A percentile compares a stretch with the other conserved stretches of the same genome.
Conservation (phyloP, 2,797 vertebrate species). For the Scomberomorus guttatus region DNA sequence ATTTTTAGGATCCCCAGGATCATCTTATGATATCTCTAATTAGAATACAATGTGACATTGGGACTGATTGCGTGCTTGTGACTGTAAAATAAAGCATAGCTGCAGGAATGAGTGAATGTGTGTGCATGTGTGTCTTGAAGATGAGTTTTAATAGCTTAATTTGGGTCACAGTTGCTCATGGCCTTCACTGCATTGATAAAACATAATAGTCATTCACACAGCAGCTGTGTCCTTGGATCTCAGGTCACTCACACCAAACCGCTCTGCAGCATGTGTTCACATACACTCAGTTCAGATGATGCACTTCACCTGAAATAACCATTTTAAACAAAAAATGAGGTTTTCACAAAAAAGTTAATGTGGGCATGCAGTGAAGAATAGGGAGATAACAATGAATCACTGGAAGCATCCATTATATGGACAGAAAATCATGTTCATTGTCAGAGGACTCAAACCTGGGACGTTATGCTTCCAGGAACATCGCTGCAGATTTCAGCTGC, state of each 20-base stretch:
- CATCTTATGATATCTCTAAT: not conserved
- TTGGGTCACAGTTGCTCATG: not conserved
- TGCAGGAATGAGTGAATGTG: not conserved
- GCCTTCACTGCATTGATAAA: conserved; percentile 1
- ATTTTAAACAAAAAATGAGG: not conserved
- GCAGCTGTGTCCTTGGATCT: not conserved
- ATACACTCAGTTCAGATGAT: not conserved
- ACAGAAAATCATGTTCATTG: not conserved
- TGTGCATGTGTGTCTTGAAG: not conserved
- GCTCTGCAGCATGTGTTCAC: not conserved
- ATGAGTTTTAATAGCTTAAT: not conserved
- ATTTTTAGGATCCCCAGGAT: not conserved
- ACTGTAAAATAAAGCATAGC: not conserved
- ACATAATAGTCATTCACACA: conserved; percentile 2
- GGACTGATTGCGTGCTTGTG: not conserved
- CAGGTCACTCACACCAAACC: not conserved
- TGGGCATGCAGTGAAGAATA: not conserved
- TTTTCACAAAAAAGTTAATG: not conserved
- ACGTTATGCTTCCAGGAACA: not conserved
- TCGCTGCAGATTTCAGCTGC: not conserved
- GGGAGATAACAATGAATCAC: not conserved
- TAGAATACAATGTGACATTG: not conserved
- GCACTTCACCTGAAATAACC: not conserved
- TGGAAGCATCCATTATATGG: too few relatives aligned
- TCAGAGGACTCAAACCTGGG: too few relatives aligned